Percentiles rank a stretch among this genome's conserved stretches.
phyloP scores from a whole-genome alignment of 2,888 invertebrate species.

The Pasiphila rectangulata region DNA sequence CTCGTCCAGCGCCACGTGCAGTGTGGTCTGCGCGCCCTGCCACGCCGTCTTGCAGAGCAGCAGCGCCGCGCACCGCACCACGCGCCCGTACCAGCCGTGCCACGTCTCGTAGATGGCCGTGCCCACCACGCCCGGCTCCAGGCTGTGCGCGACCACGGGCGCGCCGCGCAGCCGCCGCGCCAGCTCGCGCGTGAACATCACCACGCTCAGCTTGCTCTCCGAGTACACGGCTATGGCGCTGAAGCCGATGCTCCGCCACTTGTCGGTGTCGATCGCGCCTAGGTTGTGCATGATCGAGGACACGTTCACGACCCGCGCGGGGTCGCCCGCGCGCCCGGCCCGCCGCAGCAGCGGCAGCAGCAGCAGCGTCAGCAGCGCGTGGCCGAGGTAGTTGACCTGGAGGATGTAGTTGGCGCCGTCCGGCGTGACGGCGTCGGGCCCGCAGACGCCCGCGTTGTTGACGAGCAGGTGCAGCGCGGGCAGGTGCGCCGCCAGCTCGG shows the following conservation, averaged over 20 bases:
- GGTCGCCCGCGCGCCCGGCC: neutral
- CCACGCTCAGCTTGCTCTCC: conserved; percentile 84
- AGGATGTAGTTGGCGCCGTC: neutral
- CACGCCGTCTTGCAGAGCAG: conserved; percentile 83
- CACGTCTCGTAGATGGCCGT: conserved; percentile 83
- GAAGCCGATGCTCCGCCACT: conserved; percentile 41
- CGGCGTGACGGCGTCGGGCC: neutral
- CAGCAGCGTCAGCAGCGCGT: neutral
- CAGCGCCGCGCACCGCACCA: conserved; percentile 72
- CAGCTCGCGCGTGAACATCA: conserved; percentile 85
- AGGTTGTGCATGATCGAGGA: conserved; percentile 86
- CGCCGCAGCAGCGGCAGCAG: neutral
- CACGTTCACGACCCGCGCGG: conserved; percentile 86
- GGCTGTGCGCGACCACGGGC: conserved; percentile 87
- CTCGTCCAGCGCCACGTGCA: conserved; percentile 84
- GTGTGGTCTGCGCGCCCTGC: conserved; percentile 88
- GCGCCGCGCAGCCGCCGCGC: conserved; percentile 81
- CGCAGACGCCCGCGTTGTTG: neutral
- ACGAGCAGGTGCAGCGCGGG: neutral
- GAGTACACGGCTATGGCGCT: conserved; percentile 66
- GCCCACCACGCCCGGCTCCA: conserved; percentile 90
- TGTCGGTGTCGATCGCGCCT: conserved; percentile 84
- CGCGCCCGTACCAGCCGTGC: conserved; percentile 63
- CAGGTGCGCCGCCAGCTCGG: neutral
- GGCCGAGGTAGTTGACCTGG: neutral